Evolutionary conservation across 30 jellyfish, hydroid and myxozoan genomes (phyloP).

Genomic region (Hydra vulgaris): DNA sequence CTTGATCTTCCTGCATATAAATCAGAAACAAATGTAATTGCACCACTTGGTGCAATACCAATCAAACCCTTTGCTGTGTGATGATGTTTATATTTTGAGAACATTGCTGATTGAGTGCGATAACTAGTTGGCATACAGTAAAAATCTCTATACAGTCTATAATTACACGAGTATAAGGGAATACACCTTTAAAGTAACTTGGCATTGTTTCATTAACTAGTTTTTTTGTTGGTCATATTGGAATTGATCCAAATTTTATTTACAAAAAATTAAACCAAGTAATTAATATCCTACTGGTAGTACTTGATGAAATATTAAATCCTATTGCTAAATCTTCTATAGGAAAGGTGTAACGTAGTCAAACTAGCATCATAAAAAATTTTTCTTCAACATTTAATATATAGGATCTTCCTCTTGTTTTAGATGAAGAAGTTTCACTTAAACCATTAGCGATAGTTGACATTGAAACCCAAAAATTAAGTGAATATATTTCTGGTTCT

Average conservation of each 20-base stretch:
- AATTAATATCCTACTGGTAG: too few species aligned
- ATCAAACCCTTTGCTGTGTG: too few species aligned
- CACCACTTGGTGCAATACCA: too few species aligned
- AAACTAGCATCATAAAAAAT: conserved; percentile 28
- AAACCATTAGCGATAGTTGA: too few species aligned
- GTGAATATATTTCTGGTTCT: too few species aligned
- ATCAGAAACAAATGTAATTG: conserved; percentile 43
- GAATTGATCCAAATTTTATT: too few species aligned
- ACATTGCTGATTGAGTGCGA: too few species aligned
- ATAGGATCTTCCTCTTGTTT: conserved; percentile 31
- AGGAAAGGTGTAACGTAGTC: conserved; percentile 29
- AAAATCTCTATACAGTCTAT: conserved; percentile 40
- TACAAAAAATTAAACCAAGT: too few species aligned
- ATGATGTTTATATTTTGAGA: too few species aligned
- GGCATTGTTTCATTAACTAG: conserved; percentile 7
- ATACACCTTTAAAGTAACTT: neutral
- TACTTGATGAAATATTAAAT: conserved; percentile 1
- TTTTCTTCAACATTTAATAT: conserved; percentile 35
- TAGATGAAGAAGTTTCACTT: too few species aligned
- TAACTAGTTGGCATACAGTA: conserved; percentile 43
- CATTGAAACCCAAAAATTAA: too few species aligned
- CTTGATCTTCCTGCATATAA: conserved; percentile 45
- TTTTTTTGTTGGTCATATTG: too few species aligned
- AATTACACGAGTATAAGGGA: conserved; percentile 37
- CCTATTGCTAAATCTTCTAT: conserved; percentile 34